These are phyloP conservation scores for Proctacanthus coquilletti DNA, from an alignment of 1,140 invertebrate genomes.

Conservation along the genomic window DNA sequence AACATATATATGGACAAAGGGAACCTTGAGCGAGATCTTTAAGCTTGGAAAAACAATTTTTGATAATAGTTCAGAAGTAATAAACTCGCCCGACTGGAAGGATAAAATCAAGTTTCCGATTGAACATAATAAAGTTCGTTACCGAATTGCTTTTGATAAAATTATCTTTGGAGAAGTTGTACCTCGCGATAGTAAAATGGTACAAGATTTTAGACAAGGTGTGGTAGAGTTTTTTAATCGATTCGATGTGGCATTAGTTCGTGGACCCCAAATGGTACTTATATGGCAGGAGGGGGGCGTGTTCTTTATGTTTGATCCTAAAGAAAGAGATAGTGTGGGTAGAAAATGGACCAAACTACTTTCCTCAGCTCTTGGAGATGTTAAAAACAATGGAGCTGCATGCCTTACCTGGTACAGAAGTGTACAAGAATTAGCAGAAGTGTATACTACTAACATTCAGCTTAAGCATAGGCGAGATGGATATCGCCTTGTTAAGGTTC, in stretches of 20 bases:
- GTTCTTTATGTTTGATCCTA: neutral
- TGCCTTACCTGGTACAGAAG: neutral
- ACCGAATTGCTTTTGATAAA: neutral
- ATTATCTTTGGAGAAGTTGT: neutral
- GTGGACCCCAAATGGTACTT: neutral
- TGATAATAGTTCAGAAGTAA: too few relatives aligned
- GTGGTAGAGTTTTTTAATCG: neutral
- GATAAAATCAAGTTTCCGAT: too few relatives aligned
- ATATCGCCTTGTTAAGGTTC: neutral
- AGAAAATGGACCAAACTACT: neutral
- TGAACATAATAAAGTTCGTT: too few relatives aligned
- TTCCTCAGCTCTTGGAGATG: neutral
- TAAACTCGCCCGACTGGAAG: too few relatives aligned
- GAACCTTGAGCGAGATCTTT: too few relatives aligned
- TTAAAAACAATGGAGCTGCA: neutral
- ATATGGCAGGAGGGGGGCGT: neutral
- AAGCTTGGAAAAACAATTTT: too few relatives aligned
- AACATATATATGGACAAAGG: too few relatives aligned
- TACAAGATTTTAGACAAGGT: neutral
- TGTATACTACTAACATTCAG: neutral
- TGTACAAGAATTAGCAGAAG: neutral
- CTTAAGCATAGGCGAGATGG: neutral
- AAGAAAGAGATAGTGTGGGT: neutral
- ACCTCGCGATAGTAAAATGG: neutral
- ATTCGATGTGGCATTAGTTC: neutral